Evolutionary conservation across 2,888 invertebrate genomes (phyloP).

Genomic region (Drosophila engyochracea): DNA sequence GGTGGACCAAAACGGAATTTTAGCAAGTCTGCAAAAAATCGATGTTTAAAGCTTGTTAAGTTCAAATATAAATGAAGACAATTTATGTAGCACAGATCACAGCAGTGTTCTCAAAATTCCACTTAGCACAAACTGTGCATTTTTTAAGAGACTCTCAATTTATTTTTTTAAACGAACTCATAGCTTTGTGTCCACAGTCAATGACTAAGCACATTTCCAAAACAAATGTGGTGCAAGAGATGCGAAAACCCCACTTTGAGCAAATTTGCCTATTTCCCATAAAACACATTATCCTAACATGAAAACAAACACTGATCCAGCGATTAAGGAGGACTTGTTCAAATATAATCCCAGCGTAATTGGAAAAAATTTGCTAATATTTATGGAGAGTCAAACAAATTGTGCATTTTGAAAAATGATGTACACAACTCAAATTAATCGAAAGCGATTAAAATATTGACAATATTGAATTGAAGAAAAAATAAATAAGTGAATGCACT

Average conservation of each 20-base stretch:
- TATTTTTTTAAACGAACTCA: neutral
- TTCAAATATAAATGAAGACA: neutral
- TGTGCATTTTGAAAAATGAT: conserved; percentile 47
- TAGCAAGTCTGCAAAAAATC: neutral
- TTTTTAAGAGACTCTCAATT: neutral
- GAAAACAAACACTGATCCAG: neutral
- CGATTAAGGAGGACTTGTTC: neutral
- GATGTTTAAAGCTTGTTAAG: neutral
- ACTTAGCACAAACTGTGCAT: neutral
- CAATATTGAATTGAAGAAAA: conserved; percentile 71
- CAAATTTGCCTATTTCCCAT: neutral
- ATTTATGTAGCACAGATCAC: neutral
- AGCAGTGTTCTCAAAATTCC: neutral
- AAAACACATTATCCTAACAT: neutral
- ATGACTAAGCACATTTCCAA: neutral
- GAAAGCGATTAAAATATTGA: conserved; percentile 70
- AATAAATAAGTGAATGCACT: conserved; percentile 22
- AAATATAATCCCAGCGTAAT: conserved; percentile 30
- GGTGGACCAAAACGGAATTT: neutral
- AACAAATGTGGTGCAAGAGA: neutral
- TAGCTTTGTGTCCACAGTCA: neutral
- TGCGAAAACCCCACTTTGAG: neutral
- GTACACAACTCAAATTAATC: conserved; percentile 59
- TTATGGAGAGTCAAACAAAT: conserved; percentile 34
- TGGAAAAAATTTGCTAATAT: conserved; percentile 39